Conservation (phyloP, 2,113 vertebrate species). For the Oncorhynchus tshawytscha region DNA sequence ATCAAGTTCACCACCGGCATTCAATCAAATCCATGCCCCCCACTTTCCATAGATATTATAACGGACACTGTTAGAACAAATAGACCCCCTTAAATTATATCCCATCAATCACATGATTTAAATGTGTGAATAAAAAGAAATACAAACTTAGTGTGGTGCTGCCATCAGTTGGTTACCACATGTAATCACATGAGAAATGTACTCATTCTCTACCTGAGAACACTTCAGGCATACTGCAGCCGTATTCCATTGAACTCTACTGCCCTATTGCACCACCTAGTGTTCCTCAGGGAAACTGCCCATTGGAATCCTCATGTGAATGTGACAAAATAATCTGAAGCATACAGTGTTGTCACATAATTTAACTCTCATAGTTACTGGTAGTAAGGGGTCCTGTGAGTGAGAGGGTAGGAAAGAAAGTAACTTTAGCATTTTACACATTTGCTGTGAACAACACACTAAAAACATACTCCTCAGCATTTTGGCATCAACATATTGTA, state of each 20-base stretch:
- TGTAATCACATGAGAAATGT: background rate
- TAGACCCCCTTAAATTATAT: no score
- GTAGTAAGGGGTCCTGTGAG: no score
- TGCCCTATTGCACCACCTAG: constrained; percentile 54
- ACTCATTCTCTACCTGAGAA: background rate
- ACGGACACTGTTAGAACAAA: background rate
- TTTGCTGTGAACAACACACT: no score
- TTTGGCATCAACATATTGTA: no score
- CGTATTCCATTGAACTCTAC: background rate
- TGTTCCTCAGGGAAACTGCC: constrained; percentile 33
- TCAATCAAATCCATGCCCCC: background rate
- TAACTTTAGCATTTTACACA: no score
- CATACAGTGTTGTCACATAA: no score
- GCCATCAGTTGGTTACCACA: background rate
- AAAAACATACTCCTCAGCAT: no score
- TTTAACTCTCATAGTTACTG: no score
- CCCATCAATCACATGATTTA: no score
- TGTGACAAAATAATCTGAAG: background rate
- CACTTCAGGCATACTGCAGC: background rate
- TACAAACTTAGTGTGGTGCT: background rate
- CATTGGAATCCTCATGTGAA: background rate
- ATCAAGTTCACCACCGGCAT: background rate
- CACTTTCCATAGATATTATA: background rate
- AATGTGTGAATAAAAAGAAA: no score
- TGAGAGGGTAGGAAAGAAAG: no score